A percentile compares a stretch with the other conserved stretches of the same genome.
phyloP scores from a whole-genome alignment of 2,113 vertebrate species.

The Tachysurus vachellii region DNA sequence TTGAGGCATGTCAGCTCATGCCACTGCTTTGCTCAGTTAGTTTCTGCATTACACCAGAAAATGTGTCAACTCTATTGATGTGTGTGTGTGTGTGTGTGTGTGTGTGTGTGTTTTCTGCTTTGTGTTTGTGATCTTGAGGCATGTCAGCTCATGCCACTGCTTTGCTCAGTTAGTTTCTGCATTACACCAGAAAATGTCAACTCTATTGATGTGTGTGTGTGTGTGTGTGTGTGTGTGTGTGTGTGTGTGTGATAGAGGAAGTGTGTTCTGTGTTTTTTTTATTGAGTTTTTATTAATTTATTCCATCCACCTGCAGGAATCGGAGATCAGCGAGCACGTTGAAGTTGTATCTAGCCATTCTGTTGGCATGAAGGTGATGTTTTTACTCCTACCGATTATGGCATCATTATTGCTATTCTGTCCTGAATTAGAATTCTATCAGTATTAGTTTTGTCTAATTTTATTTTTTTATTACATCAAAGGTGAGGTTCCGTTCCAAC shows the following conservation, averaged over 20 bases:
- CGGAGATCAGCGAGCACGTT: conserved; percentile 1
- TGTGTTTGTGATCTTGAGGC: no score
- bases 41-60: background rate
- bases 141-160: no score
- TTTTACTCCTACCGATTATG: background rate
- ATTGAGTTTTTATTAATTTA: no score
- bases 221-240: no score
- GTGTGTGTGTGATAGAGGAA: no score
- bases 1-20: background rate
- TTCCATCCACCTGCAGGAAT: background rate
- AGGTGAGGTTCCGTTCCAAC: conserved; percentile 51
- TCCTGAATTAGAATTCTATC: background rate
- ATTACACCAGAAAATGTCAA: no score
- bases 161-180: no score
- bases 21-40: background rate
- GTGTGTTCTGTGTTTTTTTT: background rate
- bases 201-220: no score
- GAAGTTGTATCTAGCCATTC: background rate
- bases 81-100: background rate
- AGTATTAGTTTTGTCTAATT: background rate
- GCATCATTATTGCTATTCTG: background rate
- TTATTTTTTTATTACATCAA: background rate
- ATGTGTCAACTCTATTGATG: background rate
- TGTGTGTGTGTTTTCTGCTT: no score
- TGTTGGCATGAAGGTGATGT: conserved; percentile 19